phyloP scores from a whole-genome alignment of 2,888 invertebrate species.

The Himalopsyche kuldschensis region DNA sequence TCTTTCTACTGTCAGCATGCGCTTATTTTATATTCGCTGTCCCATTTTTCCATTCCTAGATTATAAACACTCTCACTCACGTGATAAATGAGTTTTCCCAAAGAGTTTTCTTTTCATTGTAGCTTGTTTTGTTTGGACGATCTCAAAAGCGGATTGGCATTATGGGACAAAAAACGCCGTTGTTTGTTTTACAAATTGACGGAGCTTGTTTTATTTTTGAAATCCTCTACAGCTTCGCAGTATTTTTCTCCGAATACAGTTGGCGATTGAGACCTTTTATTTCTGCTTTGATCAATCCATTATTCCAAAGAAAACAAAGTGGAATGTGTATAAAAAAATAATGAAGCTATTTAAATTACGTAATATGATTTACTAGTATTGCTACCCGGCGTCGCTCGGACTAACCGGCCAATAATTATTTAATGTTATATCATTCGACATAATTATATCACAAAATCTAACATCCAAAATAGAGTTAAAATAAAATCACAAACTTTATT shows the following conservation, averaged over 20 bases:
- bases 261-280: too few species aligned
- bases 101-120: conserved; percentile 14
- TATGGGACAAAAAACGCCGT: background rate
- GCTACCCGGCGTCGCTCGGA: too few species aligned
- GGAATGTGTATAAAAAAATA: too few species aligned
- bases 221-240: background rate
- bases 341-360: too few species aligned
- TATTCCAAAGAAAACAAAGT: too few species aligned
- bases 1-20: background rate
- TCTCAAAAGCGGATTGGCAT: background rate
- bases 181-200: conserved; percentile 9
- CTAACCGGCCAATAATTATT: too few species aligned
- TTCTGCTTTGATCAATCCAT: too few species aligned
- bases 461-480: too few species aligned
- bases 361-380: too few species aligned
- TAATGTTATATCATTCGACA: too few species aligned
- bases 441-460: too few species aligned
- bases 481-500: too few species aligned
- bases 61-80: conserved; percentile 4
- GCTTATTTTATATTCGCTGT: background rate
- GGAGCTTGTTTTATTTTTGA: background rate
- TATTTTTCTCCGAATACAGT: background rate
- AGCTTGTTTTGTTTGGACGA: conserved; percentile 14
- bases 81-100: conserved; percentile 21
- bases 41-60: background rate